Evolutionary conservation across 2,888 invertebrate genomes (phyloP).

Genomic region (Spisula subtruncata): DNA sequence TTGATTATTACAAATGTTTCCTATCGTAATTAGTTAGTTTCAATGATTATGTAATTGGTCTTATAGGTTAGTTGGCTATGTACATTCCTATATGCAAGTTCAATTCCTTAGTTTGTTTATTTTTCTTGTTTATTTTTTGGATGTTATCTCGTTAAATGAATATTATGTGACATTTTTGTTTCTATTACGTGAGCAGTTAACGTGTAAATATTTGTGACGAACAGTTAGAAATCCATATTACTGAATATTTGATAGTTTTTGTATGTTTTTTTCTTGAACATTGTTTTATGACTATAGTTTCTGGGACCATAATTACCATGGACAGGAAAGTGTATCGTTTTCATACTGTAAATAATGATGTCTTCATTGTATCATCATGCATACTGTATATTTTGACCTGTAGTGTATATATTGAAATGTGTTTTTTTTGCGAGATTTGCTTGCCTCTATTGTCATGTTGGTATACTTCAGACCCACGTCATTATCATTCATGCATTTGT

Average conservation of each 20-base stretch:
- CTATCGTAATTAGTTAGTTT: background rate
- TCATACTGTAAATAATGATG: background rate
- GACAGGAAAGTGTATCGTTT: conserved; percentile 5
- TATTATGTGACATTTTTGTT: background rate
- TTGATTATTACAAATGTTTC: background rate
- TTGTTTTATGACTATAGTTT: background rate
- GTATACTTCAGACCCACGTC: background rate
- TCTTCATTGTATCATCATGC: background rate
- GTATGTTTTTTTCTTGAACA: background rate
- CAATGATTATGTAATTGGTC: background rate
- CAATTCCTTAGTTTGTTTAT: background rate
- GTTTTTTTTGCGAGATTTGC: background rate
- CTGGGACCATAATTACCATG: conserved; percentile 11
- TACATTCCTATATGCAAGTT: conserved; percentile 28
- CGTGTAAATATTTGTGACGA: background rate
- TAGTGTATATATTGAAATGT: background rate
- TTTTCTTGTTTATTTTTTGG: conserved; percentile 21
- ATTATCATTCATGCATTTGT: background rate
- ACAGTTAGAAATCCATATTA: background rate
- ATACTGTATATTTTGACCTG: background rate
- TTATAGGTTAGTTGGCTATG: background rate
- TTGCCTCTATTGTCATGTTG: background rate
- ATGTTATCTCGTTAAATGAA: conserved; percentile 1
- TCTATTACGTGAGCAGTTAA: background rate
- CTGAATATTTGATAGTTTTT: background rate